phyloP scores from a whole-genome alignment of 2,797 vertebrate genomes.

The Distichodus sexfasciatus region DNA sequence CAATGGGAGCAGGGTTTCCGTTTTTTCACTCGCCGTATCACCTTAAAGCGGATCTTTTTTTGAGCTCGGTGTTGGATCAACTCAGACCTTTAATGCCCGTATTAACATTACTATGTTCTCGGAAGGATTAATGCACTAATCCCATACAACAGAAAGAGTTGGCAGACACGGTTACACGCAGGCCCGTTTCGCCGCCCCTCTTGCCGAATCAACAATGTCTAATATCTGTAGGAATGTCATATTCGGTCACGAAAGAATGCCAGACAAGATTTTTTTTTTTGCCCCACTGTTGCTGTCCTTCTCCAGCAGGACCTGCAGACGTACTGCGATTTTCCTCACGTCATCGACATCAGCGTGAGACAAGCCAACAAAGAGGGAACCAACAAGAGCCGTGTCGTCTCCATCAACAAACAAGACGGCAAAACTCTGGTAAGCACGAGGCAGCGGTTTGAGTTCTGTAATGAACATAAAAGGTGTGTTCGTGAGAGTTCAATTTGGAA shows the following conservation, averaged over 20 bases:
- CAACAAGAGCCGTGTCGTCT: slow-evolving; percentile 88
- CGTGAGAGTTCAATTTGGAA: too few relatives aligned
- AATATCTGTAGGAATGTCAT: too few relatives aligned
- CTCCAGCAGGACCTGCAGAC: slow-evolving; percentile 81
- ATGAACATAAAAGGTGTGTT: too few relatives aligned
- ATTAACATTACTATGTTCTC: neutral
- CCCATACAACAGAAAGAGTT: neutral
- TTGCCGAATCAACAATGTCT: neutral
- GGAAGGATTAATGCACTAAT: neutral
- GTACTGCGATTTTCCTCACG: slow-evolving; percentile 93
- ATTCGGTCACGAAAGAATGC: too few relatives aligned
- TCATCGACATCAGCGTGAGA: slow-evolving; percentile 95
- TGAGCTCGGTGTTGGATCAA: neutral
- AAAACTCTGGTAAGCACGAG: slow-evolving; percentile 79
- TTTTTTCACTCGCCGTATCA: neutral
- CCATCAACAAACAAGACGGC: slow-evolving; percentile 89
- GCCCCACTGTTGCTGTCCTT: too few relatives aligned
- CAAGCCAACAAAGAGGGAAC: slow-evolving; percentile 88
- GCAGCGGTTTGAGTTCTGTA: too few relatives aligned
- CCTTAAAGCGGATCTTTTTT: neutral
- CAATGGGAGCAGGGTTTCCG: neutral
- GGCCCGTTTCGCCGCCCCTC: neutral
- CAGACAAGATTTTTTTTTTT: too few relatives aligned
- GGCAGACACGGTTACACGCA: neutral
- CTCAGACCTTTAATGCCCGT: neutral